A percentile compares a stretch with the other conserved stretches of the same genome.
Evolutionary conservation across 2,888 invertebrate species (phyloP).

Genomic region (Megaustenia siamemsis): DNA sequence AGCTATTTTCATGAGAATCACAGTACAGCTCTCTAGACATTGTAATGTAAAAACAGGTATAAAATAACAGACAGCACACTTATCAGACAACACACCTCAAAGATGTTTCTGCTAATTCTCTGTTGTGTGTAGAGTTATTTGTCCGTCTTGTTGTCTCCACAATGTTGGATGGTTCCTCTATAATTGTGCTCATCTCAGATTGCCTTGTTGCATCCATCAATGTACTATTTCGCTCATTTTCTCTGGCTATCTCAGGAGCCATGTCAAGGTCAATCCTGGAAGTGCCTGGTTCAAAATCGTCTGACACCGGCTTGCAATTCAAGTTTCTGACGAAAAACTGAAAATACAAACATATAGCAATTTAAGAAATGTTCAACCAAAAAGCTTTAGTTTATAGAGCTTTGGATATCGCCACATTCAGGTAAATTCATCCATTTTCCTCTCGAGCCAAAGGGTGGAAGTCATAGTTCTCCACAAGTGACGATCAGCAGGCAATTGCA

Average conservation of each 20-base stretch:
- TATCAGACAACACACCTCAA: conserved; percentile 23
- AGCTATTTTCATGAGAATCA: too few species aligned
- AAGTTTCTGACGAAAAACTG: conserved; percentile 76
- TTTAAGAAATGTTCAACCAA: too few species aligned
- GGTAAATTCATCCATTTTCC: too few species aligned
- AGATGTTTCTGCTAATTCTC: conserved; percentile 36
- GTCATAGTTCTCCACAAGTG: too few species aligned
- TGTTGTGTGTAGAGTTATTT: neutral
- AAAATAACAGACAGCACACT: neutral
- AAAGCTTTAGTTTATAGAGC: too few species aligned
- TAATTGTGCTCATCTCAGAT: conserved; percentile 71
- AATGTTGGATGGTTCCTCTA: conserved; percentile 68
- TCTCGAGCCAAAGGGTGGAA: too few species aligned
- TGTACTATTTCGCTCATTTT: conserved; percentile 64
- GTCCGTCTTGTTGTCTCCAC: conserved; percentile 1
- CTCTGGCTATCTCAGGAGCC: conserved; percentile 68
- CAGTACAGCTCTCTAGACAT: too few species aligned
- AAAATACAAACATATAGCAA: too few species aligned
- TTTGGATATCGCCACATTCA: too few species aligned
- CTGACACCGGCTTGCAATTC: conserved; percentile 69
- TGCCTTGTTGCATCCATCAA: conserved; percentile 58
- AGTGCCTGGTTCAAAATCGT: conserved; percentile 62
- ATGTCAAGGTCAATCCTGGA: conserved; percentile 54
- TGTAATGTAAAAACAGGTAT: too few species aligned
- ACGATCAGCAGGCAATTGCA: too few species aligned